Evolutionary conservation across 2,888 invertebrate genomes (phyloP), one percentile per base, ranked within the genome.

Genomic region (Allolobophora icterica): DNA sequence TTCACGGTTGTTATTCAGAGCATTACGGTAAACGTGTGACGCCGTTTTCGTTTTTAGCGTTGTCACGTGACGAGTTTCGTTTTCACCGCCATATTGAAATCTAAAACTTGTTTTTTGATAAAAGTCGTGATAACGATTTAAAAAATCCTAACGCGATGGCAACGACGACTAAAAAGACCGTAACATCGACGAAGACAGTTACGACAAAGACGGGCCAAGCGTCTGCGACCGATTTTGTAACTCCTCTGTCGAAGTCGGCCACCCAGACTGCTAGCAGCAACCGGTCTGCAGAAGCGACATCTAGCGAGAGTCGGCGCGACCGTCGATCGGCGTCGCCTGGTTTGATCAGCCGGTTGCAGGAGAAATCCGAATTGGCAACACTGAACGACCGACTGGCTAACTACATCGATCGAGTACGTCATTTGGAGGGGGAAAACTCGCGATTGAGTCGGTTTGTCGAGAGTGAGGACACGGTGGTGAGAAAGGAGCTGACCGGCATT

Each of bases 341-440:
- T 42, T 96, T 98, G 93, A 97, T 98, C 93, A 97, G 97, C 91
- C 97, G 99, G 89, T 96, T 98, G 89, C 97, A 98, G 95, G 99
- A 99, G 95, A 99, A 99, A 96, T 97, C 97, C 94, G 98, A 98
- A 94, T 96, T 99, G 93, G 98, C 98, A 95, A 97, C 98, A 95
- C 96, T 99, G 90, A 99, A 99, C 95, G 99, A 99, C 95, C 98
- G 99, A 92, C 96, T 99, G 93, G 99, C 99, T 24, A 97, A 97
- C 91, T 99, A 99, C 95, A 99, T 99, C 94, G 99, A 99, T 94
- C 97, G 97, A 94, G 98, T 99, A 89, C 97, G 99, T 91, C 97
- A 97, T 94, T 96, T 99, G 94, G 99, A 99, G 96, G 96, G 96
- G 91, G 99, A 99, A 96, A 99, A 99, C 92, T 93, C 93, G 89